These are phyloP conservation scores for Chesias legatella DNA, from an alignment of 2,888 invertebrate species.

Conservation along the genomic window DNA sequence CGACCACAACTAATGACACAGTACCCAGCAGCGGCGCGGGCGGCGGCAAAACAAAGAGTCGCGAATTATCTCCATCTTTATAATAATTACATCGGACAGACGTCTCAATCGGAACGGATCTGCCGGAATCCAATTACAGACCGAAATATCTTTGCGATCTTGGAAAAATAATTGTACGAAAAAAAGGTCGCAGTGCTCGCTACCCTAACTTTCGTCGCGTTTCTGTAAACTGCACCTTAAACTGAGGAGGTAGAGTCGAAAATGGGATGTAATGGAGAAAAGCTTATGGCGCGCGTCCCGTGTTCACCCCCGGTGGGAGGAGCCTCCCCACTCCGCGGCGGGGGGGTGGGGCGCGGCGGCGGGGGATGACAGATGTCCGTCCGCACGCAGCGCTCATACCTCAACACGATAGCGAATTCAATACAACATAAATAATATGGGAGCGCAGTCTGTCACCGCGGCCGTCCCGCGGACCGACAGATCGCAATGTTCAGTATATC, in stretches of 20 bases:
- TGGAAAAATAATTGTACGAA: slow-evolving; percentile 59
- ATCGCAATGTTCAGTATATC: slow-evolving; percentile 20
- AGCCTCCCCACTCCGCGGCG: slow-evolving; percentile 39
- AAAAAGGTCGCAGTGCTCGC: slow-evolving; percentile 44
- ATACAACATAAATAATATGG: slow-evolving; percentile 63
- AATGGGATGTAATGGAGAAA: slow-evolving; percentile 21
- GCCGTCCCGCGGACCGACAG: slow-evolving; percentile 28
- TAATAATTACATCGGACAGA: slow-evolving; percentile 74
- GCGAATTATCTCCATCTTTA: slow-evolving; percentile 70
- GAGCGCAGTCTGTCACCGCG: slow-evolving; percentile 34
- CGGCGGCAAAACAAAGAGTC: slow-evolving; percentile 31
- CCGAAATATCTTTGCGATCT: slow-evolving; percentile 60
- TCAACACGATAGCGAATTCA: slow-evolving; percentile 68
- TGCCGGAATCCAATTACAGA: slow-evolving; percentile 66
- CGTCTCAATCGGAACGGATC: slow-evolving; percentile 61
- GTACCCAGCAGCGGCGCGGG: slow-evolving; percentile 16
- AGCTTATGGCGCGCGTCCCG: slow-evolving; percentile 19
- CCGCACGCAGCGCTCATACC: slow-evolving; percentile 61
- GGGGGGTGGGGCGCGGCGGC: slow-evolving; percentile 54
- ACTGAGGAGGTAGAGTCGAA: slow-evolving; percentile 24
- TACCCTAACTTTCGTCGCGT: slow-evolving; percentile 44
- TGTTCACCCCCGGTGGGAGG: slow-evolving; percentile 44
- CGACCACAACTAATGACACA: slow-evolving; percentile 25
- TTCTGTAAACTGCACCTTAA: slow-evolving; percentile 15
- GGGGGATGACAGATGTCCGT: slow-evolving; percentile 73